Conservation (phyloP, 2,113 vertebrate genomes). For the Muntiacus muntjak region DNA sequence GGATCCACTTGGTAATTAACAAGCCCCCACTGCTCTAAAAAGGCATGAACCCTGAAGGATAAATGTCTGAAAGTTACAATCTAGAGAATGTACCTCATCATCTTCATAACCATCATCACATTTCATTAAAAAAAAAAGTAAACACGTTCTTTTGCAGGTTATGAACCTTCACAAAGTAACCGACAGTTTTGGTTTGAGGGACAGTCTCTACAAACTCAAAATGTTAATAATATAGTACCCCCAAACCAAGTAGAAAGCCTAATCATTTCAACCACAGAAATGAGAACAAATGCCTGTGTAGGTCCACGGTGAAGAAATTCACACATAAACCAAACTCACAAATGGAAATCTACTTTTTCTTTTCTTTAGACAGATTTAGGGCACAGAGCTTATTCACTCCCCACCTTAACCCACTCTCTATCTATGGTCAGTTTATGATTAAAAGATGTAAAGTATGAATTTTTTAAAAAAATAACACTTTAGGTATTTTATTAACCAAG, state of each 20-base stretch:
- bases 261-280: background rate
- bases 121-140: background rate
- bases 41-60: conserved; percentile 90
- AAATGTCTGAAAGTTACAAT: conserved; percentile 12
- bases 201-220: background rate
- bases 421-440: background rate
- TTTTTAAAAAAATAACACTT: background rate
- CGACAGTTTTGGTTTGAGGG: background rate
- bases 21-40: conserved; percentile 98
- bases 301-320: background rate
- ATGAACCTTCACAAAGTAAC: background rate
- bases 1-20: conserved; percentile 99
- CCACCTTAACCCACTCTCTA: background rate
- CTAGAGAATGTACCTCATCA: background rate
- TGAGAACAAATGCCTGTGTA: background rate
- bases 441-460: background rate
- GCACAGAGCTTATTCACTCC: background rate
- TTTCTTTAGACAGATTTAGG: background rate
- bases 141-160: background rate
- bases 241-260: background rate
- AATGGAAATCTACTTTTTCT: background rate
- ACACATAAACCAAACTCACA: background rate
- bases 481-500: background rate
- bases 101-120: background rate
- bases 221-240: background rate